phyloP scores from a whole-genome alignment of 2,113 vertebrate genomes.

The Mus pahari region DNA sequence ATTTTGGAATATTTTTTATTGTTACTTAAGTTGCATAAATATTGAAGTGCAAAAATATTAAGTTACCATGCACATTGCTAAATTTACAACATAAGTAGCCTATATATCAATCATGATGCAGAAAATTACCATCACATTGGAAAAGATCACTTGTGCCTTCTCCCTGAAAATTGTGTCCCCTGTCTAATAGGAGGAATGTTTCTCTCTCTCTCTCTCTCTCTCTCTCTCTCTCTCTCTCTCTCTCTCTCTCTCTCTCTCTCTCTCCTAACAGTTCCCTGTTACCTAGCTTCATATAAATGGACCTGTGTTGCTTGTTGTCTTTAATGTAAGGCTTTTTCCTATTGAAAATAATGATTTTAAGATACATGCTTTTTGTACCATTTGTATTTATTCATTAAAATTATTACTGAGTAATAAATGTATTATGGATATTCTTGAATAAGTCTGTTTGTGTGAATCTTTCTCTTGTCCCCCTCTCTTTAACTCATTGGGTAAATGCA shows the following conservation, averaged over 20 bases:
- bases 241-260: too few relatives aligned
- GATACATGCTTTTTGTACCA: not conserved
- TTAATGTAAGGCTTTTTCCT: not conserved
- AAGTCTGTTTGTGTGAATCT: not conserved
- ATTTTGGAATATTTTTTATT: not conserved
- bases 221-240: too few relatives aligned
- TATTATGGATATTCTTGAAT: not conserved
- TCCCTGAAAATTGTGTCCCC: not conserved
- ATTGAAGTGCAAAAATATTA: slow-evolving; percentile 9
- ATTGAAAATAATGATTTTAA: slow-evolving; percentile 20
- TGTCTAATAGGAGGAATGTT: not conserved
- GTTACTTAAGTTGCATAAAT: not conserved
- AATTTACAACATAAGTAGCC: not conserved
- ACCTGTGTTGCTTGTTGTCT: not conserved
- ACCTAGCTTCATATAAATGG: not conserved
- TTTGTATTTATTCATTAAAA: not conserved
- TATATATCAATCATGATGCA: not conserved
- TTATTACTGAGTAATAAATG: not conserved
- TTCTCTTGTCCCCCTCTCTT: not conserved
- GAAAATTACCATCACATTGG: not conserved
- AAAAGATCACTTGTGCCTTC: not conserved
- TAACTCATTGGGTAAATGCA: not conserved
- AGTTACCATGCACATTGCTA: not conserved
- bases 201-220: too few relatives aligned
- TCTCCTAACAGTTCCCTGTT: not conserved